A percentile compares a stretch with the other conserved stretches of the same genome.
These are phyloP conservation scores for Philereme transversata DNA, from an alignment of 2,888 invertebrate genomes.

Conservation along the genomic window DNA sequence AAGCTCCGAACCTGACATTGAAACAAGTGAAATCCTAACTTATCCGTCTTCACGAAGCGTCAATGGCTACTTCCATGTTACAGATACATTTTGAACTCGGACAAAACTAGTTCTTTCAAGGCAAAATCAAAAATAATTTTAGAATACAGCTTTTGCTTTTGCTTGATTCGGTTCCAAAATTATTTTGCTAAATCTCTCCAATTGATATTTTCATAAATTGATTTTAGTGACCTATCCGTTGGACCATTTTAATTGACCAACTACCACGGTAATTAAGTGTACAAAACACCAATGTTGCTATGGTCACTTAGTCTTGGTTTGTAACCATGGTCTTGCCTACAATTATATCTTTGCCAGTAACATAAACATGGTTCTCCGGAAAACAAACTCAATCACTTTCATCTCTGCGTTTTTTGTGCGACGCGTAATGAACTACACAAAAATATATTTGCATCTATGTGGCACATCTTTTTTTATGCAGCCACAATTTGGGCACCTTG, in stretches of 20 bases:
- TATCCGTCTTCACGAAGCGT: constrained; percentile 48
- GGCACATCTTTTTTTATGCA: constrained; percentile 70
- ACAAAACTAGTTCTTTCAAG: neutral
- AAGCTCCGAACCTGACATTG: constrained; percentile 54
- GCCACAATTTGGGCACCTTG: constrained; percentile 62
- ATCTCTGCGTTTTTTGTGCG: constrained; percentile 62
- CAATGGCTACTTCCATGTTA: constrained; percentile 44
- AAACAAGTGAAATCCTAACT: constrained; percentile 61
- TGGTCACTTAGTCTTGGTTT: no score
- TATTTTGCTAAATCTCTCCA: no score
- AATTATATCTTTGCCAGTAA: constrained; percentile 1
- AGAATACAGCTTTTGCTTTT: no score
- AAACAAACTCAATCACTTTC: constrained; percentile 79
- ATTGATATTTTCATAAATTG: no score
- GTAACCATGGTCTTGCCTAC: neutral
- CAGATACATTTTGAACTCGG: neutral
- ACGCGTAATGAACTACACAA: constrained; percentile 69
- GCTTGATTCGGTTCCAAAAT: no score
- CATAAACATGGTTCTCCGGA: constrained; percentile 40
- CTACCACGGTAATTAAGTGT: no score
- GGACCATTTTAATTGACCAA: no score
- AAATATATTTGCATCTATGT: constrained; percentile 78
- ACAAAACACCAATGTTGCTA: no score
- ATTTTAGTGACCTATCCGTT: no score
- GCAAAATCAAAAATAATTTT: neutral